Base-by-base conservation (phyloP, 2,888 invertebrate genomes). In the Yponomeuta evonymella region DNA sequence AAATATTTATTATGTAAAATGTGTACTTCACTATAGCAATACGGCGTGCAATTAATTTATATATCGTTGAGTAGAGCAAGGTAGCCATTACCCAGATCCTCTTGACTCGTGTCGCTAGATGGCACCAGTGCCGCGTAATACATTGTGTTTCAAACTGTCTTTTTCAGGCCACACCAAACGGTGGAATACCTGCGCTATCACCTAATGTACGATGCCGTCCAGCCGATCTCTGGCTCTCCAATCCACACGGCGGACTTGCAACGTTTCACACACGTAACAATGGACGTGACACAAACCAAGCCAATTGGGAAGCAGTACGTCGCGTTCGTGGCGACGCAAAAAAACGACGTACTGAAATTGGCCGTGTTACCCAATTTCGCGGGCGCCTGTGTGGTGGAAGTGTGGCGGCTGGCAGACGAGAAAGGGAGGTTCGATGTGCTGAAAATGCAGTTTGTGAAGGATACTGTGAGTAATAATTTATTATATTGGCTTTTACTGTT, bases 131-230 rank as follows among this genome's bases (percentile, higher is more conserved):
- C 23, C 23, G 23, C 23, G 23, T 23, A 23, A 23, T 23, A 23
- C 23, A 23, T 23, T 23, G 23, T 23, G 23, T 23, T 23, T 23
- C 23, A 23, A 51, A 51, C 12, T 51, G 33, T 15, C 30, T 70
- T 23, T 66, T 68, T 65, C 78, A 92, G 91, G 72, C 76, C 83
- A 0, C 92, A 91, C 71, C 91, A 93, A 77, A 83, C 94, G 67
- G 86, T 95, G 70, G 95, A 95, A 78, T 95, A 94, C 72, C 94
- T 95, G 15, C 93, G 95, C 73, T 98, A 97, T 83, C 97, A 98
- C 78, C 88, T 98, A 71, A 97, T 98, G 97, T 96, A 98, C 81
- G 93, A 94, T 71, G 95, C 98, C 0, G 95, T 98, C 0, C 96
- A 97, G 77, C 95, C 97, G 0, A 93, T 94, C 43, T 94, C 94